These are phyloP conservation scores for Shinisaurus crocodilurus DNA, from an alignment of 2,113 vertebrate genomes.

Conservation along the genomic window DNA sequence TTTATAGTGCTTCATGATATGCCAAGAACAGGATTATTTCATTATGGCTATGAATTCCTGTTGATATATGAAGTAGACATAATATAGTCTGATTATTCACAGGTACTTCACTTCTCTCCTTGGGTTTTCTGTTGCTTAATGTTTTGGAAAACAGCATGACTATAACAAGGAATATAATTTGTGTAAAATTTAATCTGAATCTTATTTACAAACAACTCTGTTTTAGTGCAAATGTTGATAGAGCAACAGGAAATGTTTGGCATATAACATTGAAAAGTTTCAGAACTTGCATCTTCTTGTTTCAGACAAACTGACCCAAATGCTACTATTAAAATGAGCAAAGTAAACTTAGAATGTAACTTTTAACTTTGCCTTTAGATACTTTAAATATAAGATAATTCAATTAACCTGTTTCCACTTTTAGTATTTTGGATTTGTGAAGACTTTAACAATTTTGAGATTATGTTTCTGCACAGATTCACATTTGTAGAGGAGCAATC, in stretches of 20 bases:
- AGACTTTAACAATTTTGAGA: neutral
- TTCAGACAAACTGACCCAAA: neutral
- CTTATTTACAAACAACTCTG: neutral
- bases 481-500: neutral
- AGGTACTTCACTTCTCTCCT: neutral
- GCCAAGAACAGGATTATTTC: neutral
- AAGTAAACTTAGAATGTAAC: neutral
- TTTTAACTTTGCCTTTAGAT: conserved; percentile 5
- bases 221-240: neutral
- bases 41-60: conserved; percentile 15
- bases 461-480: neutral
- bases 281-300: neutral
- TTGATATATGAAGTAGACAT: conserved; percentile 24
- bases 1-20: neutral
- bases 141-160: neutral
- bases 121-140: conserved; percentile 15
- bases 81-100: conserved; percentile 30
- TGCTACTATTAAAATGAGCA: neutral
- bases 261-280: conserved; percentile 1
- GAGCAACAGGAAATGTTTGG: neutral
- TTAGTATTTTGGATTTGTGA: neutral
- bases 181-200: neutral
- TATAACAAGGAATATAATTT: neutral
- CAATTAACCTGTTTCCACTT: neutral
- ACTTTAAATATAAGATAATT: conserved; percentile 1